These are phyloP conservation scores for Stichopus horrens DNA, from an alignment of 53 echinoderm and acorn worm species.

Conservation along the genomic window DNA sequence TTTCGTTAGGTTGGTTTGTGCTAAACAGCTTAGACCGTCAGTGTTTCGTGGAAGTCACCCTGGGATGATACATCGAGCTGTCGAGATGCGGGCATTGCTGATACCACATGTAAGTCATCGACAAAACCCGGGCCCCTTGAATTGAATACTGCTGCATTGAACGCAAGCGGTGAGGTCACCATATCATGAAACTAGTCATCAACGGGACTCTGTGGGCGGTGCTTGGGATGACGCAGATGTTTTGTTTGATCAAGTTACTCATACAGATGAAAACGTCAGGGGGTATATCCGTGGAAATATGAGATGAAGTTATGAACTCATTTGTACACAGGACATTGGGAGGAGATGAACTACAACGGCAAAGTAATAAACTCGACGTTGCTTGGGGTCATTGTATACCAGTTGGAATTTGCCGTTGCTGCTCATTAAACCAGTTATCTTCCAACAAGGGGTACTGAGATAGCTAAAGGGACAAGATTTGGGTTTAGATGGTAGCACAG, in stretches of 20 bases:
- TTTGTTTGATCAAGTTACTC: not conserved
- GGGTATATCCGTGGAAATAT: constrained; percentile 4
- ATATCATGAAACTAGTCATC: not conserved
- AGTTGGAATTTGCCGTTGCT: not conserved
- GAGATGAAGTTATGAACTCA: not conserved
- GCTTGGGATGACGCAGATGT: not conserved
- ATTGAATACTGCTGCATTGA: not conserved
- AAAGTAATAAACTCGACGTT: not conserved
- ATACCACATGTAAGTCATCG: not conserved
- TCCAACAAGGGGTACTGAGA: too few relatives aligned
- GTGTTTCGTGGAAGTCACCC: not conserved
- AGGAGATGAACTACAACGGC: not conserved
- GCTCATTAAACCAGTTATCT: not conserved
- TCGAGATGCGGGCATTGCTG: not conserved
- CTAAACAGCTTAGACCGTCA: not conserved
- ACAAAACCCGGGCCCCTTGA: not conserved
- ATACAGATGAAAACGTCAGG: not conserved
- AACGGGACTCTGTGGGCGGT: not conserved
- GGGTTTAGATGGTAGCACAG: too few relatives aligned
- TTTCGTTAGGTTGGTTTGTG: not conserved
- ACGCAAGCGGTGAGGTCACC: not conserved
- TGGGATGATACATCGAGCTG: constrained; percentile 1
- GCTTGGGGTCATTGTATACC: not conserved
- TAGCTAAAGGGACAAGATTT: too few relatives aligned
- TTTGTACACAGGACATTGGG: constrained; percentile 1